These are phyloP conservation scores for Coleophora deauratella DNA, from an alignment of 2,888 invertebrate species.

Conservation along the genomic window DNA sequence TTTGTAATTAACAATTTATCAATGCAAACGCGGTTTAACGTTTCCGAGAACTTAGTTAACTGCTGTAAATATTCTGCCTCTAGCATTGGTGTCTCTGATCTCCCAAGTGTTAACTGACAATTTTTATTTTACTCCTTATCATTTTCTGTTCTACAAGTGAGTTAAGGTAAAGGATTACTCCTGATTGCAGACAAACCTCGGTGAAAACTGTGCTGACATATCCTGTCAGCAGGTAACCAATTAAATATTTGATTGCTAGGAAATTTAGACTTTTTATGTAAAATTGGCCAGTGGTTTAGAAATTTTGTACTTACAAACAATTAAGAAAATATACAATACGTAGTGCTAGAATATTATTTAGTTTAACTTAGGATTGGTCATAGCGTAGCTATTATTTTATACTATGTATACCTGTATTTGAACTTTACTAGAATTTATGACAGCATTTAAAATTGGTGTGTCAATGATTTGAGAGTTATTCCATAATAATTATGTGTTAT, in stretches of 20 bases:
- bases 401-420: not conserved
- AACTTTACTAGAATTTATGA: no score
- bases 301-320: slow-evolving; percentile 27
- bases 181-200: slow-evolving; percentile 71
- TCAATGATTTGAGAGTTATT: no score
- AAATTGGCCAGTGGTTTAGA: slow-evolving; percentile 37
- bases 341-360: slow-evolving; percentile 40
- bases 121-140: slow-evolving; percentile 1
- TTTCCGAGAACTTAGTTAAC: no score
- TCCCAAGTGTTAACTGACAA: no score
- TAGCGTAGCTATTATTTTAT: no score
- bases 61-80: no score
- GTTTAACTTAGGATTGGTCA: slow-evolving; percentile 25
- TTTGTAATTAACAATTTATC: no score
- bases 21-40: no score
- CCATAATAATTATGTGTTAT: not conserved
- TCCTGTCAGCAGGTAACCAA: slow-evolving; percentile 72
- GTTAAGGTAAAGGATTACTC: slow-evolving; percentile 50
- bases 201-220: slow-evolving; percentile 73
- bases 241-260: slow-evolving; percentile 58
- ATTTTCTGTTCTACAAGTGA: slow-evolving; percentile 15
- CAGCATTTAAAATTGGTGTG: no score
- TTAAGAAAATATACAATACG: slow-evolving; percentile 24
- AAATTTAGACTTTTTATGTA: slow-evolving; percentile 48
- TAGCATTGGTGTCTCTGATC: no score